These are phyloP conservation scores for Phaetusa simplex DNA, from an alignment of 2,113 vertebrate genomes.

Conservation along the genomic window DNA sequence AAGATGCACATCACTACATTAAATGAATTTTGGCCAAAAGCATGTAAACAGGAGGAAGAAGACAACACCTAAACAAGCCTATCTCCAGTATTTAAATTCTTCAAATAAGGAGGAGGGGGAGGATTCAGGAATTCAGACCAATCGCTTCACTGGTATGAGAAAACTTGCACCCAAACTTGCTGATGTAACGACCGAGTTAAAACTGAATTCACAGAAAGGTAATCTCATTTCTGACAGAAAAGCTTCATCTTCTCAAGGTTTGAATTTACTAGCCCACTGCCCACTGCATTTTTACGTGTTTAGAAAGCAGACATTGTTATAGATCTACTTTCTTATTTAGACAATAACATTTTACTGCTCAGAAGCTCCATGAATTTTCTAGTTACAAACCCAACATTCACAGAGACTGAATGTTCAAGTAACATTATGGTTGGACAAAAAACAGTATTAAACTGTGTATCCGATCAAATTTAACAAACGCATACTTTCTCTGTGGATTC, in stretches of 20 bases:
- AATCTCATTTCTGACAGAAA: neutral
- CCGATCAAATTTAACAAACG: neutral
- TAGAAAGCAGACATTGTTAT: neutral
- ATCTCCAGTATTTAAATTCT: neutral
- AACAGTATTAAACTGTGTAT: neutral
- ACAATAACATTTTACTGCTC: neutral
- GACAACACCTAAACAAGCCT: neutral
- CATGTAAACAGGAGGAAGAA: neutral
- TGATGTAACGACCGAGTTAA: neutral
- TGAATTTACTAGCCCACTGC: neutral
- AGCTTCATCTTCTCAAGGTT: fast-evolving
- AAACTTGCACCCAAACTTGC: neutral
- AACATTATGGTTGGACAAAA: neutral
- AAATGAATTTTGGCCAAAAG: neutral
- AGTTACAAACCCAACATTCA: neutral
- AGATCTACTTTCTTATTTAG: neutral
- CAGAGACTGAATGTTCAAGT: neutral
- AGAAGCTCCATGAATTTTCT: neutral
- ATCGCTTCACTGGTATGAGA: neutral
- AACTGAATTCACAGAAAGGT: neutral
- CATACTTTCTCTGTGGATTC: neutral
- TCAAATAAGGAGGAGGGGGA: neutral
- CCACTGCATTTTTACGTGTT: neutral
- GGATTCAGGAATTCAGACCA: neutral
- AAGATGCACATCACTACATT: neutral